A percentile compares a stretch with the other conserved stretches of the same genome.
These are phyloP conservation scores for Neoniphon sammara DNA, from an alignment of 2,797 vertebrate genomes.

Conservation along the genomic window DNA sequence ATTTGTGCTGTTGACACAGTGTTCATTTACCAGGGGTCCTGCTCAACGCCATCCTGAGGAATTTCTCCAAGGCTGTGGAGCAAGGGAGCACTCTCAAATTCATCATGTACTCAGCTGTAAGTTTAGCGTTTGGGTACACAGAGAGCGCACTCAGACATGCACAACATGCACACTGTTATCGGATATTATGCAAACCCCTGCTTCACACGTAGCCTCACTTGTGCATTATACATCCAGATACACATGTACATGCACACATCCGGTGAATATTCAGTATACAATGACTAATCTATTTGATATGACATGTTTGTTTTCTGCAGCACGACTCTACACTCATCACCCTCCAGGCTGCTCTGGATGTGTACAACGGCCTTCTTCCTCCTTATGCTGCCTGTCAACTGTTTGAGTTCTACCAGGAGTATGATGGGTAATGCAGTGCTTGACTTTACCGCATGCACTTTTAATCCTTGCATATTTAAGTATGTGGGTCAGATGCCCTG, in stretches of 20 bases:
- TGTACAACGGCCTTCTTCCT: slow-evolving; percentile 87
- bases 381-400: slow-evolving; percentile 91
- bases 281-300: background rate
- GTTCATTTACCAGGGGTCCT: slow-evolving; percentile 85
- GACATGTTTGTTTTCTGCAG: slow-evolving; percentile 70
- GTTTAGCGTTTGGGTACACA: slow-evolving; percentile 51
- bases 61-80: slow-evolving; percentile 82
- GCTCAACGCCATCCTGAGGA: slow-evolving; percentile 85
- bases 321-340: slow-evolving; percentile 92
- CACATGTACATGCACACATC: background rate
- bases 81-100: slow-evolving; percentile 82
- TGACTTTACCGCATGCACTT: slow-evolving; percentile 24
- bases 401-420: slow-evolving; percentile 89
- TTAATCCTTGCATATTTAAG: slow-evolving; percentile 51
- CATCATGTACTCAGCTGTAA: slow-evolving; percentile 90
- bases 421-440: slow-evolving; percentile 76
- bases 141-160: background rate
- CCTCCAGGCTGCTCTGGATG: slow-evolving; percentile 89
- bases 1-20: slow-evolving; percentile 60
- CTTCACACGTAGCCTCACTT: slow-evolving; percentile 37
- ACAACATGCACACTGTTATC: slow-evolving; percentile 3
- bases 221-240: background rate
- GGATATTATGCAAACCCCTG: slow-evolving; percentile 11
- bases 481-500: slow-evolving; percentile 60
- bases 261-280: background rate